Percentiles rank a stretch among this genome's conserved stretches.
These are phyloP conservation scores for Andrena minutula DNA, from an alignment of 2,888 invertebrate genomes.

Conservation along the genomic window DNA sequence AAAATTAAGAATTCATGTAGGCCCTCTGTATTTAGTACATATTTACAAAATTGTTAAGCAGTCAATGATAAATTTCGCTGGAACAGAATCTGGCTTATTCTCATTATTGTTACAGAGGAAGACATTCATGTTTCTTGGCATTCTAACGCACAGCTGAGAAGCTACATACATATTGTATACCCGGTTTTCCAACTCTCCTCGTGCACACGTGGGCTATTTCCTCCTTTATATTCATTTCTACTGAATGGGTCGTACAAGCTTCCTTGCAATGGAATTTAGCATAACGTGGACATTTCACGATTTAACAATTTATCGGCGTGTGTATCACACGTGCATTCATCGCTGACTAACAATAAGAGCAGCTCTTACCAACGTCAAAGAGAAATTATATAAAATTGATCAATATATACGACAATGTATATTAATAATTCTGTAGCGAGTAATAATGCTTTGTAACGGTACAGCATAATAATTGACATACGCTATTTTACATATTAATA, in stretches of 20 bases:
- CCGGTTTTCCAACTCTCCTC: background rate
- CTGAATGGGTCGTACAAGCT: constrained; percentile 40
- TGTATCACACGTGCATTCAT: too few relatives aligned
- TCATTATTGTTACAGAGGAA: background rate
- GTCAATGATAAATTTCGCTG: background rate
- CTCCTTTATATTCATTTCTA: constrained; percentile 42
- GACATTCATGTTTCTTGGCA: constrained; percentile 3
- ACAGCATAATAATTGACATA: too few relatives aligned
- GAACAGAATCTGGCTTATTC: constrained; percentile 2
- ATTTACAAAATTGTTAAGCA: background rate
- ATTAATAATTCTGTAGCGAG: too few relatives aligned
- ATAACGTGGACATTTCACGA: constrained; percentile 40
- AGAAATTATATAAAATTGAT: too few relatives aligned
- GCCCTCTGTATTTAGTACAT: too few relatives aligned
- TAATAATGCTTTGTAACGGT: too few relatives aligned
- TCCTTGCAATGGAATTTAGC: constrained; percentile 32
- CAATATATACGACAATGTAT: too few relatives aligned
- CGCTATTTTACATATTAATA: too few relatives aligned
- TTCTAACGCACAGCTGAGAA: constrained; percentile 25
- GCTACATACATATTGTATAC: constrained; percentile 1
- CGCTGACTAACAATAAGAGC: too few relatives aligned
- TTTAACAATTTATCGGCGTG: constrained; percentile 34
- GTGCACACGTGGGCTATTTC: constrained; percentile 39
- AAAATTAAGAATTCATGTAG: too few relatives aligned
- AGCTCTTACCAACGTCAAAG: too few relatives aligned